Conservation (phyloP, 2,888 invertebrate genomes). For the Latrodectus hesperus region DNA sequence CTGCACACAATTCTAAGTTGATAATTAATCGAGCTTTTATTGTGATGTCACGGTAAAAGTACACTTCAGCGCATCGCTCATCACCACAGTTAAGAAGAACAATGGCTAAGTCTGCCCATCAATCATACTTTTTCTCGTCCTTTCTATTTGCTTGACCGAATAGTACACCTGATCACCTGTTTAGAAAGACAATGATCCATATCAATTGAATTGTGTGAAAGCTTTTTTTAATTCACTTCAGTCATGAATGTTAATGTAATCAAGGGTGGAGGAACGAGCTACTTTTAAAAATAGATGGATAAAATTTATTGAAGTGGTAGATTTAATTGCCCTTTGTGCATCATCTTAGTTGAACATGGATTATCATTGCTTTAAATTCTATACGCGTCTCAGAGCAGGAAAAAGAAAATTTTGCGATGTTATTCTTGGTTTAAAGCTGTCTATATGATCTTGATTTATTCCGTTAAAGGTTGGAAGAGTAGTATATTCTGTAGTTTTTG, state of each 20-base stretch:
- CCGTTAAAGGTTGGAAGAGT: too few relatives aligned
- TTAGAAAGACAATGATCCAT: conserved; percentile 22
- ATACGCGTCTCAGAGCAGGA: too few relatives aligned
- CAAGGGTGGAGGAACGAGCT: conserved; percentile 10
- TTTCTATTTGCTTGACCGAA: conserved; percentile 17
- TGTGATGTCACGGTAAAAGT: conserved; percentile 47
- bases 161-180: conserved; percentile 18
- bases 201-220: conserved; percentile 32
- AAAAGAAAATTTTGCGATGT: too few relatives aligned
- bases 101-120: conserved; percentile 26
- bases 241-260: conserved; percentile 30
- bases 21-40: conserved; percentile 49
- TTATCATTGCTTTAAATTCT: too few relatives aligned
- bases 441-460: too few relatives aligned
- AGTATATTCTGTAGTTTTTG: too few relatives aligned
- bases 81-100: conserved; percentile 9
- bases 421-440: too few relatives aligned
- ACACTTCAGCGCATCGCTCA: background rate
- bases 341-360: too few relatives aligned
- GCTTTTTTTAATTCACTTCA: conserved; percentile 14
- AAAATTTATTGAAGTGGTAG: background rate
- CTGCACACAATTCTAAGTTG: background rate
- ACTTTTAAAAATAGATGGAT: conserved; percentile 3
- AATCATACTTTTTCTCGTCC: conserved; percentile 20
- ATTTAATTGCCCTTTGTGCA: background rate